Evolutionary conservation across 2,113 vertebrate species (phyloP).

Genomic region (Crocuta crocuta): DNA sequence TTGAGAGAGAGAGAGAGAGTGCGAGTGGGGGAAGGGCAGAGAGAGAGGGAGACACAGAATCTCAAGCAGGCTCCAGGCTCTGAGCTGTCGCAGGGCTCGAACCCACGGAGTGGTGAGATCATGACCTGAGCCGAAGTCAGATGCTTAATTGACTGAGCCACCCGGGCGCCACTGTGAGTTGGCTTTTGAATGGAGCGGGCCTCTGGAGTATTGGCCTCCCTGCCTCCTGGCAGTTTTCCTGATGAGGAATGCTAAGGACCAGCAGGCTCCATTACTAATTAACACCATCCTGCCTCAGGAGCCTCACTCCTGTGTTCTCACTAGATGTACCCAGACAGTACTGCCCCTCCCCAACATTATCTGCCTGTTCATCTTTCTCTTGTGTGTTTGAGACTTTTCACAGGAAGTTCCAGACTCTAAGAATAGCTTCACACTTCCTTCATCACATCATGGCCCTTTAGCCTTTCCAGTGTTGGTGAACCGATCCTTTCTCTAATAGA

Average conservation of each 20-base stretch:
- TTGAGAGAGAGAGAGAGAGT: no score
- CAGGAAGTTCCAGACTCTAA: conserved; percentile 53
- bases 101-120: no score
- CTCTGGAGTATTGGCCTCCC: background rate
- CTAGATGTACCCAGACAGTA: background rate
- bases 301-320: background rate
- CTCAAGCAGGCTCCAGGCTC: no score
- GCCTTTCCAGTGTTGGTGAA: conserved; percentile 27
- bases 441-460: conserved; percentile 3
- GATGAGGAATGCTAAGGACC: background rate
- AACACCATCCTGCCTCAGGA: background rate
- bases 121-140: no score
- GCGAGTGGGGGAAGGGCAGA: no score
- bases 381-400: background rate
- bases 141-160: no score
- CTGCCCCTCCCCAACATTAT: background rate
- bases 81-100: no score
- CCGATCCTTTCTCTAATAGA: background rate
- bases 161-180: background rate
- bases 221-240: background rate
- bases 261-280: background rate
- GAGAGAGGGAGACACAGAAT: no score
- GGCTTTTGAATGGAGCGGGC: background rate
- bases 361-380: background rate
- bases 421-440: conserved; percentile 62